A percentile compares a stretch with the other conserved stretches of the same genome.
Conservation (phyloP, 2,797 vertebrate genomes). For the Coregonus ussuriensis region DNA sequence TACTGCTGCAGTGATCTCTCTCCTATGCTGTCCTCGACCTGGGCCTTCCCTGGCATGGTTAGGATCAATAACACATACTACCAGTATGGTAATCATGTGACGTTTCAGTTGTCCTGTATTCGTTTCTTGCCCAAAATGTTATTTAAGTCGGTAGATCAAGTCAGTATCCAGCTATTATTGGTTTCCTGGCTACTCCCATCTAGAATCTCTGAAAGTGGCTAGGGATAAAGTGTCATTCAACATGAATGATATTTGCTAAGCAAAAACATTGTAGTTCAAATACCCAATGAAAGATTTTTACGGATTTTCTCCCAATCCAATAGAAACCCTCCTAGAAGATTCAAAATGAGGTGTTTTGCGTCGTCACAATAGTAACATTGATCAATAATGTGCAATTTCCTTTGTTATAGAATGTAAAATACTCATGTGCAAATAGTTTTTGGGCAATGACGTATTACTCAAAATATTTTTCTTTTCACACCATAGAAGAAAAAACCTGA, state of each 20-base stretch:
- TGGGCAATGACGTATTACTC: slow-evolving; percentile 1
- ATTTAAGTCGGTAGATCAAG: slow-evolving; percentile 12
- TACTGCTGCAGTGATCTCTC: not conserved
- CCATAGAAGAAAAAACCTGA: slow-evolving; percentile 28
- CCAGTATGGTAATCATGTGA: not conserved
- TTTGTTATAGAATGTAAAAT: not conserved
- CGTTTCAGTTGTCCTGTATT: not conserved
- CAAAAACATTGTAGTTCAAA: slow-evolving; percentile 32
- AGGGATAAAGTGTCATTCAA: slow-evolving; percentile 59
- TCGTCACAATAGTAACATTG: not conserved
- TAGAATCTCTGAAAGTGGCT: slow-evolving; percentile 52
- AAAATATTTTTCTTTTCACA: slow-evolving; percentile 5
- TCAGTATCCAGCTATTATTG: slow-evolving; percentile 15
- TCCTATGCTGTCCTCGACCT: not conserved
- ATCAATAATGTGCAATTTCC: not conserved
- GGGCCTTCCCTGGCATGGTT: not conserved
- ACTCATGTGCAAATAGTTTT: too few species aligned
- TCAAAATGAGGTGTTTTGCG: slow-evolving; percentile 12
- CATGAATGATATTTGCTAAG: slow-evolving; percentile 58
- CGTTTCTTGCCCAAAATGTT: not conserved
- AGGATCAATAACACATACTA: not conserved
- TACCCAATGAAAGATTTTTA: slow-evolving; percentile 1
- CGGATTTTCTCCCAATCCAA: slow-evolving; percentile 2
- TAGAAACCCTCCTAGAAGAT: slow-evolving; percentile 18
- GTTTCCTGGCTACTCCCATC: slow-evolving; percentile 20